These are phyloP conservation scores for Thymelicus lineola DNA, from an alignment of 2,888 invertebrate species.

Conservation along the genomic window DNA sequence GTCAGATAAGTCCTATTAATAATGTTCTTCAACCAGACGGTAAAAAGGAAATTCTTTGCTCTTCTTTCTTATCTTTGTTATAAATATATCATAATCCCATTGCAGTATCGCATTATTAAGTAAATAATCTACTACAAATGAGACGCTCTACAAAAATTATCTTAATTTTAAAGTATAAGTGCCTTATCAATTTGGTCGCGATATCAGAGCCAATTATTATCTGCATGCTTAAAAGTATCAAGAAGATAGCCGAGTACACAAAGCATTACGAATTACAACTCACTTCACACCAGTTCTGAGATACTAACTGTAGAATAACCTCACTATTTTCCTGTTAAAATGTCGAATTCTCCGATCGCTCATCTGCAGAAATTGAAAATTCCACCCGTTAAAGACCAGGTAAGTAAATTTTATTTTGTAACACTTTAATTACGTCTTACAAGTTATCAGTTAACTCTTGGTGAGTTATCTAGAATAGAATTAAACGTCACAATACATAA, in stretches of 20 bases:
- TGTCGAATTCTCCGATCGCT: slow-evolving; percentile 42
- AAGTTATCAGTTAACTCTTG: neutral
- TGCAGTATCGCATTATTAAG: too few species aligned
- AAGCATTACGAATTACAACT: neutral
- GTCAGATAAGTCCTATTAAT: too few species aligned
- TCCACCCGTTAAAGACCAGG: slow-evolving; percentile 57
- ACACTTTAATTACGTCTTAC: neutral
- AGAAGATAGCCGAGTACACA: slow-evolving; percentile 17
- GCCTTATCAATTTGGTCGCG: slow-evolving; percentile 14
- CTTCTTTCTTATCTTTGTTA: too few species aligned
- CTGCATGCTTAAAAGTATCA: slow-evolving; percentile 1
- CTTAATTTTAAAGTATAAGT: too few species aligned
- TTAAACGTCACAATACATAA: neutral
- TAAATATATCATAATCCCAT: too few species aligned
- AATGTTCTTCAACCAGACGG: too few species aligned
- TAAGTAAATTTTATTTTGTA: slow-evolving; percentile 51
- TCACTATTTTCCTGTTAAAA: slow-evolving; percentile 36
- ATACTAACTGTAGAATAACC: slow-evolving; percentile 35
- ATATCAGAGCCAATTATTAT: slow-evolving; percentile 22
- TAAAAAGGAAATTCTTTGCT: too few species aligned
- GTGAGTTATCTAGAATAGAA: neutral
- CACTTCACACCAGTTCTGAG: slow-evolving; percentile 24
- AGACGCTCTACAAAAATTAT: too few species aligned
- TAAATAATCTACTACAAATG: too few species aligned
- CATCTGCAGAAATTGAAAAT: slow-evolving; percentile 52